A percentile compares a stretch with the other conserved stretches of the same genome.
Conservation (phyloP, 2,113 vertebrate genomes). For the Chloroceryle aenea region DNA sequence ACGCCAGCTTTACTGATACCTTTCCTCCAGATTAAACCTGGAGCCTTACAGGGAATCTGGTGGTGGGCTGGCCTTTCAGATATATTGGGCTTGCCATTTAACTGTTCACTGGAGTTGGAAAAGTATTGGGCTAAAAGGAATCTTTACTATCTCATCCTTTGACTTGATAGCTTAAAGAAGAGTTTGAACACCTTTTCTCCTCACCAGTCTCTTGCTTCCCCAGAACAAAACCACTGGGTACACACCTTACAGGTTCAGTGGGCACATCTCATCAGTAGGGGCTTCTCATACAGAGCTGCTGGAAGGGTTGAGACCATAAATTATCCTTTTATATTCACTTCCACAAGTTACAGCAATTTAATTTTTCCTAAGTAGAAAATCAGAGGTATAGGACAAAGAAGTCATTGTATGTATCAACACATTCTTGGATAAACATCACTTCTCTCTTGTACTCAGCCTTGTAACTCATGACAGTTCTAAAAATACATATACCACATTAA, state of each 20-base stretch:
- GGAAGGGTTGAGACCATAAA: background rate
- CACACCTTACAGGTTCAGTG: background rate
- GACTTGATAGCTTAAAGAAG: background rate
- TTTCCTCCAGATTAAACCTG: background rate
- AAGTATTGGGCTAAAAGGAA: background rate
- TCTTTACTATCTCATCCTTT: background rate
- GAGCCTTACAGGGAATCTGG: background rate
- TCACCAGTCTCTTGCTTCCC: background rate
- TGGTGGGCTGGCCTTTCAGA: background rate
- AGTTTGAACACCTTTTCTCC: background rate
- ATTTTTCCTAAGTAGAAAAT: background rate
- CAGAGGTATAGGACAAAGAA: background rate
- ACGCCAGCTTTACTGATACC: background rate
- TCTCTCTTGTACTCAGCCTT: background rate
- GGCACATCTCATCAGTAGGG: background rate
- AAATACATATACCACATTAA: background rate
- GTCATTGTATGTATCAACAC: background rate
- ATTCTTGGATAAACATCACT: background rate
- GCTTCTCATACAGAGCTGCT: background rate
- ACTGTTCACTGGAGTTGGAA: background rate
- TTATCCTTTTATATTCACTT: background rate
- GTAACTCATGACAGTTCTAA: background rate
- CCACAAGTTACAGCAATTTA: background rate
- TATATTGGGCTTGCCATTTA: background rate
- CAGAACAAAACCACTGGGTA: background rate